Evolutionary conservation across 2,113 vertebrate genomes (phyloP), one percentile per base, ranked within the genome.

Genomic region (Hiodon alosoides): DNA sequence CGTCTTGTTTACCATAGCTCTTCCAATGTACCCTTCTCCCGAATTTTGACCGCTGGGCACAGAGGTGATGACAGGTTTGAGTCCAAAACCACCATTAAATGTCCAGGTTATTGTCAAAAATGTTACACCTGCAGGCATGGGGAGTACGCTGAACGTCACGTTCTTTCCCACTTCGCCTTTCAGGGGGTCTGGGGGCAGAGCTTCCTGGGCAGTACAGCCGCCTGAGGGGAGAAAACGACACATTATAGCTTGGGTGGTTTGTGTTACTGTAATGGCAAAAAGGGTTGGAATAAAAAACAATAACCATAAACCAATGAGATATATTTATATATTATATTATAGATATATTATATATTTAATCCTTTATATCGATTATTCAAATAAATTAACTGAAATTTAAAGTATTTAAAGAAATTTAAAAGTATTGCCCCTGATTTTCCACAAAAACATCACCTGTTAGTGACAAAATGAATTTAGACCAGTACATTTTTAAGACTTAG

Each of bases 141-240:
- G 7, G 69, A 2, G 13, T 0, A 65, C 58, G 14, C 4, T 8
- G 9, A 75, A 50, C 2, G 73, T 67, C 7, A 57, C 65, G 59
- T 31, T 75, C 31, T 46, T 14, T 11, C 53, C 65, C 65, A 68
- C 3, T 13, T 59, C 46, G 53, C 52, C 54, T 2, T 67, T 50
- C 7, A 67, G 2, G 1, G 3, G 10, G 13, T 5, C 54, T 31
- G 65, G 3, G 1, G 11, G 10, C 4, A 60, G 46, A 4, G 57
- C 57, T 54, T 67, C 46, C 73, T 74, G 73, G 4, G 13, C 73
- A 16, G 53, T 31, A 16, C 73, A 74, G 52, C 13, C 57, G 57
- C 53, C 73, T 74, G 54, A n/a, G n/a, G 53, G 59, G n/a, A 50
- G 8, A 66, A 48, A 10, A 48, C 2, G 5, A 7, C 46, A 10